Evolutionary conservation across 1,140 invertebrate species (phyloP).

Genomic region (Hydropsyche tenuis): DNA sequence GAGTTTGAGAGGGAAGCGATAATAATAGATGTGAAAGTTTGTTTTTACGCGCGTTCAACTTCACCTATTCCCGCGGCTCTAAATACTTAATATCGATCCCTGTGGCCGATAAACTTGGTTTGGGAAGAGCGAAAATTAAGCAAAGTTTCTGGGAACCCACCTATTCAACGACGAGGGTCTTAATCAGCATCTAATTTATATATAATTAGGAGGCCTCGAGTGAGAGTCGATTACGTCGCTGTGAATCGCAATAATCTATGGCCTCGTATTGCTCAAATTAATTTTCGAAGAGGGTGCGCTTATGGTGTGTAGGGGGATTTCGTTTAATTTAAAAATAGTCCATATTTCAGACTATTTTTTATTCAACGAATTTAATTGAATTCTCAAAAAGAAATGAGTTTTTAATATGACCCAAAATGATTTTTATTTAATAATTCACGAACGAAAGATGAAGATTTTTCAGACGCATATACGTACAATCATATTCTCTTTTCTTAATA

Average conservation of each 20-base stretch:
- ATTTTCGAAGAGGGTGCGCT: slow-evolving; percentile 2
- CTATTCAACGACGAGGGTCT: slow-evolving; percentile 41
- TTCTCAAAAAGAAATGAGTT: too few relatives aligned
- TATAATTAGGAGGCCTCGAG: slow-evolving; percentile 46
- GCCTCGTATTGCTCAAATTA: background rate
- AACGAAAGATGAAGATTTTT: background rate
- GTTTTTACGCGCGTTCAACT: slow-evolving; percentile 37
- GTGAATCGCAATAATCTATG: background rate
- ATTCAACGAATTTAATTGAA: too few relatives aligned
- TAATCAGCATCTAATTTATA: slow-evolving; percentile 51
- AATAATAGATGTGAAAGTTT: slow-evolving; percentile 39
- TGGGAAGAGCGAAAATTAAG: slow-evolving; percentile 44
- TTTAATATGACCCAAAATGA: too few relatives aligned
- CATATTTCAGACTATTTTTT: too few relatives aligned
- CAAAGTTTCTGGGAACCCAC: slow-evolving; percentile 43
- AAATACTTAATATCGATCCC: slow-evolving; percentile 50
- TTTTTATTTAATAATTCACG: background rate
- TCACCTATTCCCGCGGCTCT: slow-evolving; percentile 41
- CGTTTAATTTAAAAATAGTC: too few relatives aligned
- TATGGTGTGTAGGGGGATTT: too few relatives aligned
- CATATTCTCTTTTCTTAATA: too few relatives aligned
- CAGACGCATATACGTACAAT: too few relatives aligned
- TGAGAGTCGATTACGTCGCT: slow-evolving; percentile 42
- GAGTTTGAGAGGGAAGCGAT: too few relatives aligned
- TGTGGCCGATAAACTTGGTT: slow-evolving; percentile 35